These are phyloP conservation scores for Champsocephalus gunnari DNA, from an alignment of 2,797 vertebrate species.

Conservation along the genomic window DNA sequence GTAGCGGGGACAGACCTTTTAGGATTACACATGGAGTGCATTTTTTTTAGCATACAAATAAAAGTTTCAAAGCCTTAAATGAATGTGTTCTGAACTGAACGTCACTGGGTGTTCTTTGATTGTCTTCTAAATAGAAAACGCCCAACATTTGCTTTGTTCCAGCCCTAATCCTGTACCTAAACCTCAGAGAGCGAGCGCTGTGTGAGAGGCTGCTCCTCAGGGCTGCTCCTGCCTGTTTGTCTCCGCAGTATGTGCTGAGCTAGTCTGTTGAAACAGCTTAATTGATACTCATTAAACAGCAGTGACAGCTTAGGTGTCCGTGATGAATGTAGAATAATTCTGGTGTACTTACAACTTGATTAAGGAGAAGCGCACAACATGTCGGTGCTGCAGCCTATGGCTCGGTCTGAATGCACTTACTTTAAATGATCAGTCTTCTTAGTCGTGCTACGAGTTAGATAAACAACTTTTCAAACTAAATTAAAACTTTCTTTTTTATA, in stretches of 20 bases:
- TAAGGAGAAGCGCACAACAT: slow-evolving; percentile 81
- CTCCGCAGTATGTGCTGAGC: slow-evolving; percentile 75
- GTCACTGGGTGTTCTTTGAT: not conserved
- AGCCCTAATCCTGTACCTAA: slow-evolving; percentile 4
- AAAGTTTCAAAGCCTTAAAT: not conserved
- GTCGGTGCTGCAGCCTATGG: slow-evolving; percentile 72
- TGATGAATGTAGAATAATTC: slow-evolving; percentile 87
- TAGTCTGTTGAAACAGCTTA: slow-evolving; percentile 87
- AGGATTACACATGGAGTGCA: not conserved
- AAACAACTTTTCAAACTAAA: slow-evolving; percentile 46
- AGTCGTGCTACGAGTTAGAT: slow-evolving; percentile 11
- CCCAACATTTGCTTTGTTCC: slow-evolving; percentile 8
- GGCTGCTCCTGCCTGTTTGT: slow-evolving; percentile 67
- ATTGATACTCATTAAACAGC: slow-evolving; percentile 88
- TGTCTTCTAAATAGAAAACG: slow-evolving; percentile 4
- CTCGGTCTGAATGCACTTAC: slow-evolving; percentile 44
- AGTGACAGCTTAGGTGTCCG: slow-evolving; percentile 87
- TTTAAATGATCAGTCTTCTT: slow-evolving; percentile 39
- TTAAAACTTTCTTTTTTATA: slow-evolving; percentile 29
- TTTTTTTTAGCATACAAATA: not conserved
- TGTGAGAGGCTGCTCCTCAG: slow-evolving; percentile 52
- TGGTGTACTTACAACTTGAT: slow-evolving; percentile 87
- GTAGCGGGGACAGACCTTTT: not conserved
- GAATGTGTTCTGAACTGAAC: not conserved
- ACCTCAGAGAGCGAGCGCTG: slow-evolving; percentile 4